Percentiles rank a stretch among this genome's conserved stretches.
These are phyloP conservation scores for Pandemis heparana DNA, from an alignment of 2,888 invertebrate species.

Conservation along the genomic window DNA sequence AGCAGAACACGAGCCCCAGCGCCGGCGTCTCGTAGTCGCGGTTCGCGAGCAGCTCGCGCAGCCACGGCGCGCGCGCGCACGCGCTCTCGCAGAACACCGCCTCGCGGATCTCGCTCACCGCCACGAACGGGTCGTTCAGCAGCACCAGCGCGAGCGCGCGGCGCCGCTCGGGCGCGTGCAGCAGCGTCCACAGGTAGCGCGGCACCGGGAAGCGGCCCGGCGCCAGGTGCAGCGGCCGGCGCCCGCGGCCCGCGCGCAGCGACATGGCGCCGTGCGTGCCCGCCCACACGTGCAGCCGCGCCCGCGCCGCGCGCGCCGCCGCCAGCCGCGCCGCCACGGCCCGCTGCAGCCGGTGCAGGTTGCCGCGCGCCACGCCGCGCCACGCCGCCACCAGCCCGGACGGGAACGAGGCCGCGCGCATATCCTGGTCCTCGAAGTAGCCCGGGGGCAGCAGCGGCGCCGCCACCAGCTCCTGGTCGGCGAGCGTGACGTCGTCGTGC, in stretches of 20 bases:
- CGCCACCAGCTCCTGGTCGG: constrained; percentile 65
- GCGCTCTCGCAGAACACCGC: constrained; percentile 74
- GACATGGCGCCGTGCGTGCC: constrained; percentile 66
- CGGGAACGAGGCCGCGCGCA: constrained; percentile 69
- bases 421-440: constrained; percentile 73
- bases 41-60: constrained; percentile 59
- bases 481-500: constrained; percentile 66
- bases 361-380: constrained; percentile 71
- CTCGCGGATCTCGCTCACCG: constrained; percentile 75
- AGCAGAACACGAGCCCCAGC: constrained; percentile 76
- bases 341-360: constrained; percentile 67
- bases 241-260: constrained; percentile 54
- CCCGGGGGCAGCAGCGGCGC: constrained; percentile 62
- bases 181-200: constrained; percentile 72
- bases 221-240: constrained; percentile 52
- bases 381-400: constrained; percentile 73
- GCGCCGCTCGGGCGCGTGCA: constrained; percentile 52
- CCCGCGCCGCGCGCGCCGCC: constrained; percentile 46
- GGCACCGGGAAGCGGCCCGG: constrained; percentile 74
- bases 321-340: constrained; percentile 61
- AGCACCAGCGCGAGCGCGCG: constrained; percentile 65
- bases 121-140: constrained; percentile 77
- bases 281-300: constrained; percentile 58
- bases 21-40: constrained; percentile 72
- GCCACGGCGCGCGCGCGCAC: constrained; percentile 68